A percentile compares a stretch with the other conserved stretches of the same genome.
These are phyloP conservation scores for Megaustenia siamemsis DNA, from an alignment of 2,888 invertebrate species.

Conservation along the genomic window DNA sequence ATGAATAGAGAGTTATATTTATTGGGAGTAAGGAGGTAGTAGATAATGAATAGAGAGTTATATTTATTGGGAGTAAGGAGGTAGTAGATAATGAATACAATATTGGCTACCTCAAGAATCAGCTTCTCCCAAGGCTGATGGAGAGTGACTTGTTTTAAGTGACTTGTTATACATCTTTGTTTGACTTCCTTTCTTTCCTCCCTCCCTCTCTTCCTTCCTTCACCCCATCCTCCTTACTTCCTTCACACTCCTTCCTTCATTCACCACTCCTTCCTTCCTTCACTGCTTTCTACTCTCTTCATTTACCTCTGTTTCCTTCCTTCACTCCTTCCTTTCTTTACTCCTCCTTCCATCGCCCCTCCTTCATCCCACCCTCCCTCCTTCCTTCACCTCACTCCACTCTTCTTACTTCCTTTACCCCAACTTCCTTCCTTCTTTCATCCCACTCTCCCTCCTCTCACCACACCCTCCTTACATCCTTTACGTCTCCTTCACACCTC, in stretches of 20 bases:
- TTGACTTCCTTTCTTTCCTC: not conserved
- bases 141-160: too few species aligned
- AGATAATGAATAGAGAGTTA: too few species aligned
- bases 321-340: not conserved
- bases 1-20: too few species aligned
- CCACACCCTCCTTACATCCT: not conserved
- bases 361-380: not conserved
- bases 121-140: too few species aligned
- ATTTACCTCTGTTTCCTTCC: not conserved
- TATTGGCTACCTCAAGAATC: too few species aligned
- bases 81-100: too few species aligned
- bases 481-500: not conserved
- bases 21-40: too few species aligned
- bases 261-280: not conserved
- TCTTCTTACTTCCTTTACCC: not conserved
- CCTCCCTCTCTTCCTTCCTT: not conserved
- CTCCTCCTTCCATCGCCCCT: not conserved
- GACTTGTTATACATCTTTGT: not conserved
- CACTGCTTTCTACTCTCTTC: not conserved
- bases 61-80: too few species aligned
- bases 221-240: not conserved
- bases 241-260: not conserved
- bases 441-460: not conserved
- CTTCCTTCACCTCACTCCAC: not conserved
- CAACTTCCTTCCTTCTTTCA: not conserved